Evolutionary conservation across 2,113 vertebrate species (phyloP).

Genomic region (Ictidomys tridecemlineatus): DNA sequence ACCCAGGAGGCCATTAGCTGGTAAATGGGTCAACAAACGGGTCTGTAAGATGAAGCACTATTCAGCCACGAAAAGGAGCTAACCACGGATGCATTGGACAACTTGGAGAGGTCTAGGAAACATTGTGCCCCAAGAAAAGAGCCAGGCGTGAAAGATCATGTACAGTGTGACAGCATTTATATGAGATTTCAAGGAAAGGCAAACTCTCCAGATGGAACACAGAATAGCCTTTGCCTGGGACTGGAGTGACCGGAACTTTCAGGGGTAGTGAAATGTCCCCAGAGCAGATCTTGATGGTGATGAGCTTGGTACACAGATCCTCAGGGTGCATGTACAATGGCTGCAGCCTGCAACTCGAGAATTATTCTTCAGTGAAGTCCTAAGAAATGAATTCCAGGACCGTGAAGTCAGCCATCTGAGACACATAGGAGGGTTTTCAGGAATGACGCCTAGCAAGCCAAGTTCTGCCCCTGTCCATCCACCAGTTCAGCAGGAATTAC

Average conservation of each 20-base stretch:
- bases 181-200: neutral
- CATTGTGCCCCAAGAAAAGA: neutral
- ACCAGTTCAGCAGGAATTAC: neutral
- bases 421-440: neutral
- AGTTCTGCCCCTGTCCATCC: neutral
- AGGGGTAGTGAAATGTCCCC: neutral
- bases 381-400: neutral
- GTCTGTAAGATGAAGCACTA: neutral
- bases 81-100: neutral
- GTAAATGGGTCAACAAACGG: neutral
- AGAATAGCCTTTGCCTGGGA: neutral
- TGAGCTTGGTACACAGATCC: neutral
- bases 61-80: neutral
- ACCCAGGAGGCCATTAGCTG: neutral
- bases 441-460: neutral
- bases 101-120: neutral
- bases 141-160: neutral
- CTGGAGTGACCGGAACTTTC: neutral
- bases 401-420: neutral
- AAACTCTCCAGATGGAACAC: neutral
- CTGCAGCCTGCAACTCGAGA: neutral
- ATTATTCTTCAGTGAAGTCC: neutral
- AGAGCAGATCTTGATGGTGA: neutral
- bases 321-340: neutral
- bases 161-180: neutral